Conservation (phyloP, 2,113 vertebrate genomes). For the Myiopsitta monachus region DNA sequence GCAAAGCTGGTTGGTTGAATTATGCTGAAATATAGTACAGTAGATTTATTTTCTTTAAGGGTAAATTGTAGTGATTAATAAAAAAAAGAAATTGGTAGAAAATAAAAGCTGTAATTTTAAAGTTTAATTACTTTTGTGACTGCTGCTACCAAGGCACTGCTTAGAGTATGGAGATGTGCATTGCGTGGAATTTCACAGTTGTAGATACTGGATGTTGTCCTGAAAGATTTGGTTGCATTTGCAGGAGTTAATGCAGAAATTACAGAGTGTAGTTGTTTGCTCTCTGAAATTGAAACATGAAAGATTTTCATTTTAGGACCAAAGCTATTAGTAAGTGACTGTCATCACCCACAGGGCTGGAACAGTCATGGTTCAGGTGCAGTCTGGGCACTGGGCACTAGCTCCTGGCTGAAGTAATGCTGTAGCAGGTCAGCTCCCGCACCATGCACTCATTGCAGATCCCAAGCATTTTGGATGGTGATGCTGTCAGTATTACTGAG, state of each 20-base stretch:
- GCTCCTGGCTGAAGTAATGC: not conserved
- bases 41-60: not conserved
- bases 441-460: rapidly evolving
- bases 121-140: not conserved
- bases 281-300: not conserved
- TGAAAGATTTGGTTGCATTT: not conserved
- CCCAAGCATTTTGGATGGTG: not conserved
- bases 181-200: not conserved
- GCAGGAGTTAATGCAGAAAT: not conserved
- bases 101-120: not conserved
- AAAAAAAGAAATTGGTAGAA: not conserved
- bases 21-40: not conserved
- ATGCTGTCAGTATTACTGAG: rapidly evolving
- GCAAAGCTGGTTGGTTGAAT: not conserved
- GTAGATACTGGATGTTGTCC: not conserved
- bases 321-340: not conserved
- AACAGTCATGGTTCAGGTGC: rapidly evolving
- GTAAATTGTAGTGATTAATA: not conserved
- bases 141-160: not conserved
- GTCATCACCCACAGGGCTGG: not conserved
- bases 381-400: rapidly evolving
- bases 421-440: not conserved
- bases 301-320: not conserved
- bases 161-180: not conserved
- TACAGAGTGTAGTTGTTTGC: not conserved